Conservation (phyloP, 2,888 invertebrate species). For the Hypomecis punctinalis region DNA sequence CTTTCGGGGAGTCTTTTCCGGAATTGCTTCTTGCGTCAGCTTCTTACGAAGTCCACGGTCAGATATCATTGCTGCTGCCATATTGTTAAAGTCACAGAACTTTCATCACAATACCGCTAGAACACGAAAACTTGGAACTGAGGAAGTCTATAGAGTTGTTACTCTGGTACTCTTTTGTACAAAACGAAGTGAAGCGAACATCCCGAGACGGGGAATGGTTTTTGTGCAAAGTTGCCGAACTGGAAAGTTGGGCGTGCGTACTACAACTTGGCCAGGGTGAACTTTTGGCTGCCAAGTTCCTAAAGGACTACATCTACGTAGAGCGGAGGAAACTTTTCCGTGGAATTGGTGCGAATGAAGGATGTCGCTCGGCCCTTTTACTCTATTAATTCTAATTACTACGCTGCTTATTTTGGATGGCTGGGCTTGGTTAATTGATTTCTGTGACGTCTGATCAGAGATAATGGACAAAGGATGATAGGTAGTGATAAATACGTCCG, state of each 20-base stretch:
- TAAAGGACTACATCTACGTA: conserved; percentile 58
- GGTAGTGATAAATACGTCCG: background rate
- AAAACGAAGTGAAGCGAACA: conserved; percentile 30
- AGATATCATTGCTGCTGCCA: conserved; percentile 86
- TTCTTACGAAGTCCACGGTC: conserved; percentile 83
- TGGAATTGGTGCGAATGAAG: conserved; percentile 40
- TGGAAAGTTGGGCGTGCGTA: conserved; percentile 72
- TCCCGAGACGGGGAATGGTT: conserved; percentile 59
- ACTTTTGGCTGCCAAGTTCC: conserved; percentile 78
- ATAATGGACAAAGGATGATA: too few species aligned
- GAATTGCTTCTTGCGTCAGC: conserved; percentile 78
- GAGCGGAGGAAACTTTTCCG: conserved; percentile 64
- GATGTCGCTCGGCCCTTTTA: conserved; percentile 37
- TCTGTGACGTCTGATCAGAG: background rate
- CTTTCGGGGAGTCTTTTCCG: conserved; percentile 76
- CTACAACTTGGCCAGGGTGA: conserved; percentile 68
- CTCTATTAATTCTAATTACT: conserved; percentile 38
- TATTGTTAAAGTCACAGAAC: conserved; percentile 52
- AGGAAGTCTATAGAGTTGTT: conserved; percentile 18
- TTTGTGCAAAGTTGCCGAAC: conserved; percentile 68
- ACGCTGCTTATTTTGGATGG: conserved; percentile 30
- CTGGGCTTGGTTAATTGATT: conserved; percentile 15
- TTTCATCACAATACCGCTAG: conserved; percentile 11
- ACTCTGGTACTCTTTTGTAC: conserved; percentile 53
- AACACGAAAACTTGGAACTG: conserved; percentile 20